Base-by-base conservation (phyloP, 1,140 invertebrate genomes). In the Hylaeus anthracinus region DNA sequence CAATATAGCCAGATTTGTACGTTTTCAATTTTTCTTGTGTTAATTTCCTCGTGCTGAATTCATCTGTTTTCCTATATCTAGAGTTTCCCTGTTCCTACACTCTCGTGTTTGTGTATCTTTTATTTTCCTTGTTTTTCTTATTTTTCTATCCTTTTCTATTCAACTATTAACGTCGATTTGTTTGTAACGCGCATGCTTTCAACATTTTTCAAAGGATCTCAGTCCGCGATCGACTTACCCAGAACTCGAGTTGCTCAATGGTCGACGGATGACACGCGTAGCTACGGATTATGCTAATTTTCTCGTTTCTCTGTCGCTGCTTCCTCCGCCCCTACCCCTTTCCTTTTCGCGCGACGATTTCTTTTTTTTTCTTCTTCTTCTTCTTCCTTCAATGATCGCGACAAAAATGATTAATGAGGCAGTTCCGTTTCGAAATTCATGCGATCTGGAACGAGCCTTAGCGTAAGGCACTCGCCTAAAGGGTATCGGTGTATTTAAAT, bases 201-300 rank as follows among this genome's bases (percentile, higher is more conserved):
- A 12, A 67, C 39, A 65, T 63, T 56, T 74, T 75, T 26, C 43
- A 83, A 70, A 72, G 75, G 53, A 73, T 80, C 37, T 72, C 53
- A 51, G 60, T 65, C 61, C 48, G 53, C 63, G 2, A 53, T 69
- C 61, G 64, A 51, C 71, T 72, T 43, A 55, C 1, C 37, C 39
- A 43, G 45, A 41, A 37, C 45, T 58, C 58, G 69, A 73, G 76
- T 86, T 88, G 70, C 82, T 81, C 86, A 86, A 88, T 85, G 66
- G 69, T 26, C 84, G 74, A 86, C 39, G 78, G 79, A 74, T 85
- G 81, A 86, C 84, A 86, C 72, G 60, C 75, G 85, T 70, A 74
- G 61, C 64, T 55, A 77, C 73, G 79, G 81, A 88, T 90, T 90
- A 90, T 90, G 88, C 82, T 87, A 90, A 90, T 88, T 72, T 26